Base-by-base conservation (phyloP, 1,140 invertebrate species). In the Tetragonula clypearis region DNA sequence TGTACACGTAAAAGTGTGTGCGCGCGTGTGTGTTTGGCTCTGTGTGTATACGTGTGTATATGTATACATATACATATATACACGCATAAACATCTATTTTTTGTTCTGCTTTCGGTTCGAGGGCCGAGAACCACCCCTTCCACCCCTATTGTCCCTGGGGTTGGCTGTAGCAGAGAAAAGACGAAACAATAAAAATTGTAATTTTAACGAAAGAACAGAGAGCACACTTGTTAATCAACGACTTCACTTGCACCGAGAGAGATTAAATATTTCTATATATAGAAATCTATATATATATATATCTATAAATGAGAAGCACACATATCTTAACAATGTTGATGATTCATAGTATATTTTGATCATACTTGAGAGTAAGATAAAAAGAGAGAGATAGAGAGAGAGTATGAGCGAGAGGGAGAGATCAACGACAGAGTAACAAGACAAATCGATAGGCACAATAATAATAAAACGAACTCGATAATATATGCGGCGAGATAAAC, bases 281-380 rank as follows among this genome's bases (percentile, higher is more conserved):
- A 69, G 17, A 79, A 23, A 77, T 68, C 65, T 88, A 85, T 88
- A 90, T 71, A 71, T 69, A 23, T 23, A 12, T 85, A 88, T 89
- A 83, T 90, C 84, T 90, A 89, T 41, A 72, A 71, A 56, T 74
- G 77, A 69, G 65, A 82, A 56, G 88, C 82, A 86, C 81, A 91
- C 86, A 92, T 92, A 91, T 90, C 90, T 87, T 90, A 90, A 86
- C 17, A 78, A 89, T 86, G 90, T 92, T 92, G 88, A 91, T 72
- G 80, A 92, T 92, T 92, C 84, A 92, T 87, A 92, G 90, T 92
- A 92, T 92, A 92, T 92, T 92, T 92, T 92, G 85, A 62, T 90
- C 82, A 90, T 90, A 90, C 53, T 6, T 14, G 58, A 86, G 58
- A 85, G 26, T 41, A 30, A 74, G 74, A 73, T 6, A 73, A 26